Percentiles rank a stretch among this genome's conserved stretches.
Conservation (phyloP, 1,140 invertebrate genomes). For the Papilio machaon region DNA sequence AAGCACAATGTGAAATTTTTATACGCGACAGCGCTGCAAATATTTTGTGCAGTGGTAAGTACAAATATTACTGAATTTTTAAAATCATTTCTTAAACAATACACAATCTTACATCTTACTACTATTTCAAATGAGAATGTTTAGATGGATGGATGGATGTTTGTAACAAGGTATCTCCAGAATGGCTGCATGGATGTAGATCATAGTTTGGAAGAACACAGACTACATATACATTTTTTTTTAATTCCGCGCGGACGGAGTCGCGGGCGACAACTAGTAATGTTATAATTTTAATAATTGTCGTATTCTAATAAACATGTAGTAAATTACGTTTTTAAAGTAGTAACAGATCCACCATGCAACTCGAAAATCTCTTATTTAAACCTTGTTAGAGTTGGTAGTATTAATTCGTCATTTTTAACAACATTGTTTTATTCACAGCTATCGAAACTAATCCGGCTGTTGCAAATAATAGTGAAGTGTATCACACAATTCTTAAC, state of each 20-base stretch:
- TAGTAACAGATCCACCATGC: background rate
- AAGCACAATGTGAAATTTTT: background rate
- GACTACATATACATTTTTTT: too few species aligned
- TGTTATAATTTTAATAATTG: background rate
- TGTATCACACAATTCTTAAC: constrained; percentile 42
- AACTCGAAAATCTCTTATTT: background rate
- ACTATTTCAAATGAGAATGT: too few species aligned
- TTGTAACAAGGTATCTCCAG: too few species aligned
- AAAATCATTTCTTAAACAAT: too few species aligned
- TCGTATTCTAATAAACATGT: background rate
- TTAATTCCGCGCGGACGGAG: too few species aligned
- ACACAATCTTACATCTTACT: too few species aligned
- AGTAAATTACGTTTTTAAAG: background rate
- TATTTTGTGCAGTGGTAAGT: constrained; percentile 28
- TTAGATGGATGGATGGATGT: too few species aligned
- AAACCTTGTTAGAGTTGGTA: background rate
- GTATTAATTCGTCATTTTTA: too few species aligned
- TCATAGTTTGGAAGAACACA: too few species aligned
- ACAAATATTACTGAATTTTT: background rate
- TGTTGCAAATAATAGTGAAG: background rate
- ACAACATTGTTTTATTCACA: background rate
- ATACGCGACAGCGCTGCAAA: background rate
- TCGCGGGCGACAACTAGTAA: too few species aligned
- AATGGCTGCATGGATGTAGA: too few species aligned
- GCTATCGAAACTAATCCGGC: background rate